Evolutionary conservation across 30 jellyfish, hydroid and myxozoan species (phyloP), one percentile per base, ranked within the genome.

Genomic region (Chironex yamaguchii): DNA sequence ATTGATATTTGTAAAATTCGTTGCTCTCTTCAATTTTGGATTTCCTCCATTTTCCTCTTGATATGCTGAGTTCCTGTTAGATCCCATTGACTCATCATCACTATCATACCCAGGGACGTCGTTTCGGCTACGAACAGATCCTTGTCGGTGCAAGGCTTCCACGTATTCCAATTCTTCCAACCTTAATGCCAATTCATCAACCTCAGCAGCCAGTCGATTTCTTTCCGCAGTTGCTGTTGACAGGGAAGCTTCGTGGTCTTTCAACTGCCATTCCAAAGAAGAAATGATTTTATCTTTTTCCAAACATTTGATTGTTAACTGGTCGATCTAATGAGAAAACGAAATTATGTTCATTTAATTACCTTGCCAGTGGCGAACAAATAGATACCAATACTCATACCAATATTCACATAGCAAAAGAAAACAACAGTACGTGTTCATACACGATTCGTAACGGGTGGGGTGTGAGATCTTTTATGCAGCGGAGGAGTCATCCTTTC

Each of bases 181-280:
- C 26, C 97, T 89, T 28, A 79, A 34, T 20, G 94, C 90, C 80
- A 89, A 52, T 29, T 81, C 93, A 70, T 89, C 97, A n/a, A 82
- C 84, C 49, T 89, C 97, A n/a, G 74, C 67, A 0, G 90, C 94
- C 29, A 89, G 64, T 23, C 91, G 93, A 62, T 74, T 89, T 67
- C 97, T 36, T 58, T 89, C 97, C 6, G 97, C 92, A 0, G 66
- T 79, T 11, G 80, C 25, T 9, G 80, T 81, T 3, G 85, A 67
- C 11, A 80, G 70, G 4, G 97, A 49, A 0, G 97, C 87, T 62
- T 79, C 90, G n/a, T 87, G 33, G 52, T 80, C 92, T 64, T 79
- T 80, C 34, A 89, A 53, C 54, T 89, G 58, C 84, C 89, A 82
- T 58, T 80, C 65, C 42, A 80, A 42, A 11, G 93, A 42, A 3